Evolutionary conservation across 2,113 vertebrate species (phyloP).

Genomic region (Crotalus viridis): DNA sequence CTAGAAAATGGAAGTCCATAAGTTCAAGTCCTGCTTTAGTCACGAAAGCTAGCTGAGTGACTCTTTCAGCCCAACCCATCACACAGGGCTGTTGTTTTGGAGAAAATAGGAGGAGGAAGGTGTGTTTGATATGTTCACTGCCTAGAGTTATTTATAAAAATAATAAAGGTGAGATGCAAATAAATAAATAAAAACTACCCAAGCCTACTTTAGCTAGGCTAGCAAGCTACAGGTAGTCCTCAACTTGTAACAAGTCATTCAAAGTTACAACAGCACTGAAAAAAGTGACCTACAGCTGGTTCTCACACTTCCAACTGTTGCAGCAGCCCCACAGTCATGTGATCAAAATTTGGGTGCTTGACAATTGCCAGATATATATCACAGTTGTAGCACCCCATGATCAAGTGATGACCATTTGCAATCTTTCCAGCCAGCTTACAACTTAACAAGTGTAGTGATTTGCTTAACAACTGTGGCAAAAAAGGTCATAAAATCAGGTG

Average conservation of each 20-base stretch:
- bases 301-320: not conserved
- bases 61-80: not conserved
- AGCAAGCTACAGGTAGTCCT: not conserved
- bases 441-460: not conserved
- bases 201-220: not conserved
- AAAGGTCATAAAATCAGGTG: not conserved
- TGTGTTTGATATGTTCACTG: not conserved
- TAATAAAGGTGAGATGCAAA: not conserved
- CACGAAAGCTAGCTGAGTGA: not conserved
- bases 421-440: not conserved
- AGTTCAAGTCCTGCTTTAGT: not conserved
- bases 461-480: not conserved
- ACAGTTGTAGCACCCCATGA: not conserved
- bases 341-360: not conserved
- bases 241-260: not conserved
- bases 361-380: not conserved
- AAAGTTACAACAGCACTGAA: not conserved
- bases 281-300: not conserved
- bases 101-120: not conserved
- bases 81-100: not conserved
- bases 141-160: not conserved
- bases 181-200: not conserved
- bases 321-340: not conserved
- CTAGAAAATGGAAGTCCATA: not conserved
- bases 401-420: not conserved